phyloP scores from a whole-genome alignment of 2,113 vertebrate species.

The Odocoileus virginianus region DNA sequence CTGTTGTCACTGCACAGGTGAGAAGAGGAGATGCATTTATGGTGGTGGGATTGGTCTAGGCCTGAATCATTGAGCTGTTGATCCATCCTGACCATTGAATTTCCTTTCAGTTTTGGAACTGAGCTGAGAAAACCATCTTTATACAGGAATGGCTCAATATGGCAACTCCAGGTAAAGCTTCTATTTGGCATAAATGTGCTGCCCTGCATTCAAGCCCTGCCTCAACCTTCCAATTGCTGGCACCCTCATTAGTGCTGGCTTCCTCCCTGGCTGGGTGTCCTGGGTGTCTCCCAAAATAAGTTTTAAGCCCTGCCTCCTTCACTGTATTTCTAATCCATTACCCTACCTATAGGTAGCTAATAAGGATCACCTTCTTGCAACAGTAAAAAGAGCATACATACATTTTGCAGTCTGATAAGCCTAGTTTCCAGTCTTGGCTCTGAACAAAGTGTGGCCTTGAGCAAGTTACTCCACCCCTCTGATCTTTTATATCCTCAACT shows the following conservation, averaged over 20 bases:
- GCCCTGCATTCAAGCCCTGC: neutral
- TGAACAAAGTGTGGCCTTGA: neutral
- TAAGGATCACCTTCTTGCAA: neutral
- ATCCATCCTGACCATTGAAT: neutral
- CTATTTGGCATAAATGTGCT: neutral
- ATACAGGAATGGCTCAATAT: neutral
- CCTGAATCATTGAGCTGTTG: neutral
- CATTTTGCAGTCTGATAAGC: neutral
- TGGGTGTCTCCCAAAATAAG: neutral
- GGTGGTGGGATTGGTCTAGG: neutral
- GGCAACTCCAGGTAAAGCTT: neutral
- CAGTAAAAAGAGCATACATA: neutral
- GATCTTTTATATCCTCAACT: neutral
- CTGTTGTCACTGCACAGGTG: neutral
- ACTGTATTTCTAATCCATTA: neutral
- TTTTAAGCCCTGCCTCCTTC: neutral
- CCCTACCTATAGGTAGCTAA: neutral
- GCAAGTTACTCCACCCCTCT: neutral
- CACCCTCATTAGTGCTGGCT: neutral
- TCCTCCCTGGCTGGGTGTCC: neutral
- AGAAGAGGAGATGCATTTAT: neutral
- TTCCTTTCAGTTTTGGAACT: neutral
- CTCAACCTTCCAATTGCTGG: neutral
- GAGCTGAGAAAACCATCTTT: neutral
- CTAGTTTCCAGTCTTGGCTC: neutral